Percentiles rank a stretch among this genome's conserved stretches.
Evolutionary conservation across 2,888 invertebrate genomes (phyloP).

Genomic region (Spatulosminthurus flaviceps): DNA sequence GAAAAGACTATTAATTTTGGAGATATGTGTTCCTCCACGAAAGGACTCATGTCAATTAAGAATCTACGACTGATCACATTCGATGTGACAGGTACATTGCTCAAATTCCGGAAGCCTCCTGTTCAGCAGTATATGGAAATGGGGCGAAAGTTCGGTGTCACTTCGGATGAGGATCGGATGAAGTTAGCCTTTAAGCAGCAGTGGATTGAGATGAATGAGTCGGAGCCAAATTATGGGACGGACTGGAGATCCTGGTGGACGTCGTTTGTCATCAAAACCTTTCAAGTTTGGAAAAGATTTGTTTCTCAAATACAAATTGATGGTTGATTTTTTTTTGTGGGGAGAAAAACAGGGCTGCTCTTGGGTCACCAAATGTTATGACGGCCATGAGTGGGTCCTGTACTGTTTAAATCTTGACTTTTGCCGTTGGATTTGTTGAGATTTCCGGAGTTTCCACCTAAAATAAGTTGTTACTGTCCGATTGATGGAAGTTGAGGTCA

Average conservation of each 20-base stretch:
- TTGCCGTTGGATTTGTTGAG: no score
- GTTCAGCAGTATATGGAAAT: slow-evolving; percentile 79
- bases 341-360: no score
- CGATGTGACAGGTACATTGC: slow-evolving; percentile 86
- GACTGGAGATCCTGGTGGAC: slow-evolving; percentile 88
- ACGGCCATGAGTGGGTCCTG: no score
- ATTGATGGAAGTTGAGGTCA: no score
- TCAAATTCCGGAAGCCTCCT: slow-evolving; percentile 77
- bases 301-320: no score
- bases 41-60: background rate
- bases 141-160: slow-evolving; percentile 76
- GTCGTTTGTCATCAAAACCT: slow-evolving; percentile 74
- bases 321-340: no score
- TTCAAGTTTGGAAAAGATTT: slow-evolving; percentile 67
- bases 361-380: no score
- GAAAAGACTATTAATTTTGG: no score
- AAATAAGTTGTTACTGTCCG: no score
- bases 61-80: slow-evolving; percentile 75
- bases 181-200: slow-evolving; percentile 72
- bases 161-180: slow-evolving; percentile 60
- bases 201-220: slow-evolving; percentile 73
- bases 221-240: slow-evolving; percentile 84
- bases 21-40: background rate
- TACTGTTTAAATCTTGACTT: no score
- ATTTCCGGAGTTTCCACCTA: no score